Conservation (phyloP, 2,888 invertebrate genomes). For the Hecatera dysodea region DNA sequence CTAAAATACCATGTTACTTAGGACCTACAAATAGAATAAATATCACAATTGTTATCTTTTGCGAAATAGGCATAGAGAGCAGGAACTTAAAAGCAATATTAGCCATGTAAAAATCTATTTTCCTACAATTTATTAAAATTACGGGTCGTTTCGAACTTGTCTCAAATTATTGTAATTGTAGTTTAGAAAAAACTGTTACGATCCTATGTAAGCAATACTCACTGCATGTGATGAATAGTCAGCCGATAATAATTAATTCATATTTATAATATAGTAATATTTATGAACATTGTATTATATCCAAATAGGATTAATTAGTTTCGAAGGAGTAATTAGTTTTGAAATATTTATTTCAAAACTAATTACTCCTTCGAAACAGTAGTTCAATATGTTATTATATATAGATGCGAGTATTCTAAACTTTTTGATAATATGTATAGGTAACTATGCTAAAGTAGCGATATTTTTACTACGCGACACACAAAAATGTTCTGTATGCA, state of each 20-base stretch:
- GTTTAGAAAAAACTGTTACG: conserved; percentile 8
- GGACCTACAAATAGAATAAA: conserved; percentile 14
- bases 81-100: neutral
- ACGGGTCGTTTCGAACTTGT: conserved; percentile 32
- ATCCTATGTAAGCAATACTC: conserved; percentile 6
- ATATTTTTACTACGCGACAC: neutral
- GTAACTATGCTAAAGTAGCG: neutral
- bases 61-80: neutral
- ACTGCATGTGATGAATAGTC: conserved; percentile 19
- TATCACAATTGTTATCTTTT: neutral
- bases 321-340: conserved; percentile 5
- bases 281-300: neutral
- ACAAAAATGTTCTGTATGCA: neutral
- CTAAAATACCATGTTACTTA: conserved; percentile 11
- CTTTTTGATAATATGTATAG: neutral
- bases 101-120: conserved; percentile 16
- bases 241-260: conserved; percentile 9
- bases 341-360: neutral
- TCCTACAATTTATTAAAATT: conserved; percentile 20
- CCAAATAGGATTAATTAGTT: conserved; percentile 1
- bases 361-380: neutral
- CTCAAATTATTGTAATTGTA: conserved; percentile 34
- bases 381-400: neutral
- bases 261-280: neutral
- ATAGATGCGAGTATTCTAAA: conserved; percentile 2